Conservation (phyloP, 2,888 invertebrate genomes). For the Papilio protenor region DNA sequence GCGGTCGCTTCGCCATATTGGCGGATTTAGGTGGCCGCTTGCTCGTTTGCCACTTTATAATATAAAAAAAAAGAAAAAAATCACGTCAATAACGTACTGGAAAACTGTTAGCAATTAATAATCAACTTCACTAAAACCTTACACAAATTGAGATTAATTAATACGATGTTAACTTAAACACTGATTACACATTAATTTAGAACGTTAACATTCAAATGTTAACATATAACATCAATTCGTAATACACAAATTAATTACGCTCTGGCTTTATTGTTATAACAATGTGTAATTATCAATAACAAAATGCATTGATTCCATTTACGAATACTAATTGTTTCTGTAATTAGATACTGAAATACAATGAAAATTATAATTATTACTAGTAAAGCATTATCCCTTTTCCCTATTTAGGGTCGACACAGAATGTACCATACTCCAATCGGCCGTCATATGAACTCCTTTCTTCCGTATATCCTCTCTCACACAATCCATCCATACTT, state of each 20-base stretch:
- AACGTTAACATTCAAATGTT: background rate
- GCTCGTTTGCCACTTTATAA: no score
- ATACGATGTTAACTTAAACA: background rate
- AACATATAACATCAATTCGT: background rate
- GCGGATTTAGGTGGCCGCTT: no score
- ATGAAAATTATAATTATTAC: no score
- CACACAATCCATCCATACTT: no score
- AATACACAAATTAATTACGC: constrained; percentile 1
- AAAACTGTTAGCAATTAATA: background rate
- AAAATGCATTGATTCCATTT: background rate
- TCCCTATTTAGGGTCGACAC: no score
- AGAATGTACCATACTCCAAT: no score
- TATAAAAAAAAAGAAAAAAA: no score
- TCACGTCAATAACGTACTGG: background rate
- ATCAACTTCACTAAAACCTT: background rate
- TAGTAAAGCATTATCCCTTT: no score
- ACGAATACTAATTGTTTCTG: background rate
- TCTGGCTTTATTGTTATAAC: background rate
- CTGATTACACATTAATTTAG: background rate
- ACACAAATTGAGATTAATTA: constrained; percentile 1
- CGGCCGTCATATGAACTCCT: no score
- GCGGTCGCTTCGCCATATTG: no score
- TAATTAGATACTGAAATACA: background rate
- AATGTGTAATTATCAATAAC: background rate
- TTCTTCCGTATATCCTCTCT: no score